Evolutionary conservation across 1,140 invertebrate genomes (phyloP).

Genomic region (Diabrotica undecimpunctata): DNA sequence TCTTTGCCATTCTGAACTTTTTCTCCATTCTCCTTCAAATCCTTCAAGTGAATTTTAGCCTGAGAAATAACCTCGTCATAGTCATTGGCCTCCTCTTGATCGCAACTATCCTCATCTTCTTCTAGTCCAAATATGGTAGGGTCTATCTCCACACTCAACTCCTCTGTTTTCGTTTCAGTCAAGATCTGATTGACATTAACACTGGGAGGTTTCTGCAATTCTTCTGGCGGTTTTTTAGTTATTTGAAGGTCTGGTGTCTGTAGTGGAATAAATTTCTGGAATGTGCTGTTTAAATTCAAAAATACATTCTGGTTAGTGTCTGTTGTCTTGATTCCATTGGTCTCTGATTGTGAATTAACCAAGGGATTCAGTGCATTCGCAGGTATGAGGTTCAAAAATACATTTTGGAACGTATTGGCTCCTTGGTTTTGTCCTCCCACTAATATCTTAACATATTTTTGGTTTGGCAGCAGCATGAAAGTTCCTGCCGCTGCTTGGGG

Average conservation of each 20-base stretch:
- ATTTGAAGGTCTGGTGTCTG: conserved; percentile 11
- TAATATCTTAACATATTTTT: conserved; percentile 40
- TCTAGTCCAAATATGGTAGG: conserved; percentile 36
- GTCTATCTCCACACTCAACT: conserved; percentile 43
- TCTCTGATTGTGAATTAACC: conserved; percentile 2
- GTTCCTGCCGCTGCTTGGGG: conserved; percentile 22
- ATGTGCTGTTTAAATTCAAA: conserved; percentile 39
- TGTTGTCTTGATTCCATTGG: conserved; percentile 26
- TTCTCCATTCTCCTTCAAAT: conserved; percentile 26
- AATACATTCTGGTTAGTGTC: conserved; percentile 42
- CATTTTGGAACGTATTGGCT: conserved; percentile 38
- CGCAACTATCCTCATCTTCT: conserved; percentile 28
- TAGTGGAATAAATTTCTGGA: conserved; percentile 37
- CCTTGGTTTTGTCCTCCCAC: conserved; percentile 36
- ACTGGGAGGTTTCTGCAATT: conserved; percentile 21
- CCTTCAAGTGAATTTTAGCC: conserved; percentile 32
- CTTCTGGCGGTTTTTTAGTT: conserved; percentile 7
- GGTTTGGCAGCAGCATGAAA: conserved; percentile 38
- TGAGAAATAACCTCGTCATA: conserved; percentile 39
- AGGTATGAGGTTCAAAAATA: conserved; percentile 43
- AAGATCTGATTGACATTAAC: conserved; percentile 33
- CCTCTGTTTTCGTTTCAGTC: conserved; percentile 40
- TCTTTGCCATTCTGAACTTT: conserved; percentile 23
- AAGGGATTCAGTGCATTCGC: conserved; percentile 25
- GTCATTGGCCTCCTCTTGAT: conserved; percentile 32